These are phyloP conservation scores for pig (Sus scrofa) DNA, from an alignment of 2,113 vertebrate genomes.

Conservation along the genomic window T2T-Sscrofa CM000812.6:251724001-251724500, in stretches of 20 bases:
- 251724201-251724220: neutral
- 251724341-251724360: neutral
- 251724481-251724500: neutral
- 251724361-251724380: neutral
- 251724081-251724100: neutral
- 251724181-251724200: neutral
- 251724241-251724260: neutral
- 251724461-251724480: neutral
- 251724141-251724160: neutral
- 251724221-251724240: neutral
- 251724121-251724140: neutral
- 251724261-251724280: neutral
- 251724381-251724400: neutral
- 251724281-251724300: neutral
- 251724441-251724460: conserved; percentile 3
- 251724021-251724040: neutral
- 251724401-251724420: neutral
- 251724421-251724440: neutral
- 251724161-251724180: neutral
- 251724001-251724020: neutral
- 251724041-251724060: neutral
- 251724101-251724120: neutral
- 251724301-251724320: neutral
- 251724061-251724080: neutral
- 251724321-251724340: neutral